These are phyloP conservation scores for Pseudeuparius sepicola DNA, from an alignment of 2,888 invertebrate genomes.

Conservation along the genomic window DNA sequence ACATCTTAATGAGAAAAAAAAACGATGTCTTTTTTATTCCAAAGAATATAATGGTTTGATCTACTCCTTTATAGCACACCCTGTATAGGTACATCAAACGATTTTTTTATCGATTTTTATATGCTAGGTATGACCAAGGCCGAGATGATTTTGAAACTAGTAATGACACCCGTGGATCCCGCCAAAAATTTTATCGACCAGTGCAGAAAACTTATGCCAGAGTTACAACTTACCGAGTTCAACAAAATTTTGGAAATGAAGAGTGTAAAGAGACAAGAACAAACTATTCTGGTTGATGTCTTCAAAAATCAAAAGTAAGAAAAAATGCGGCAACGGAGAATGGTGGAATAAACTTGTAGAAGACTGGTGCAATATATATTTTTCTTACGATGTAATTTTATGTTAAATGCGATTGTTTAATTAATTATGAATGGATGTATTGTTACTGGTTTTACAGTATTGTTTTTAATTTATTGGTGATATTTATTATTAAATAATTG, in stretches of 20 bases:
- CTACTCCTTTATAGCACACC: too few species aligned
- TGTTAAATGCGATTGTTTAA: constrained; percentile 4
- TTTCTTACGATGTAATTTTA: too few species aligned
- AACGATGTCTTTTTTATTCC: too few species aligned
- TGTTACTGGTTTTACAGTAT: too few species aligned
- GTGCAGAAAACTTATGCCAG: constrained; percentile 81
- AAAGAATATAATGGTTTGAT: too few species aligned
- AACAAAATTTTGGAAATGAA: constrained; percentile 95
- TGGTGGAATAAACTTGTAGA: too few species aligned
- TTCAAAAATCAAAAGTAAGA: constrained; percentile 38
- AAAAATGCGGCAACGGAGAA: not conserved
- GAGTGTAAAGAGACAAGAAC: constrained; percentile 52
- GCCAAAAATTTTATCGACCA: constrained; percentile 77
- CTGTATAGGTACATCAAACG: too few species aligned
- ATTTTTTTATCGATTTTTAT: too few species aligned
- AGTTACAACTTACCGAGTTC: constrained; percentile 81
- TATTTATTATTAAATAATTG: too few species aligned
- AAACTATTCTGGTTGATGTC: constrained; percentile 46
- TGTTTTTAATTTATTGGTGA: too few species aligned
- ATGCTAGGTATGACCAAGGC: constrained; percentile 79
- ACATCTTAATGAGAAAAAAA: too few species aligned
- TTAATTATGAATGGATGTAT: constrained; percentile 9
- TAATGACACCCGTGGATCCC: constrained; percentile 87
- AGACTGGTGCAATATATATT: too few species aligned
- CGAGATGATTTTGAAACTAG: constrained; percentile 97